phyloP scores from a whole-genome alignment of 2,888 invertebrate genomes.

The Branchinecta sandiegonensis region DNA sequence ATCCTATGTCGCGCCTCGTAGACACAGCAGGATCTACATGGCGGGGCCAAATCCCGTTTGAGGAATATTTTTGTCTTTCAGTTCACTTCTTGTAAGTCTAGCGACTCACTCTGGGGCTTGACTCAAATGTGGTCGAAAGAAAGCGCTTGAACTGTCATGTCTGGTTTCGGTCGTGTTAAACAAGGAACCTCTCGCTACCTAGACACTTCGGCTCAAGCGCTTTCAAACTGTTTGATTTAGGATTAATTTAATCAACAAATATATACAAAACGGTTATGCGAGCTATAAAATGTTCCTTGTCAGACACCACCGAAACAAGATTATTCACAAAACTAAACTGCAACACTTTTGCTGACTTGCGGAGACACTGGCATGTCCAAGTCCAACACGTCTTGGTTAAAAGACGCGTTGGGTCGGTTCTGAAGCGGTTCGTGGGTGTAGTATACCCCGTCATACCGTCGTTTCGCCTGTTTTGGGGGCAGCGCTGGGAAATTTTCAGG shows the following conservation, averaged over 20 bases:
- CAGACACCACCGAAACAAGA: background rate
- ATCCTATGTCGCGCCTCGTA: too few species aligned
- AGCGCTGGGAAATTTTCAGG: slow-evolving; percentile 10
- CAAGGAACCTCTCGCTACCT: slow-evolving; percentile 3
- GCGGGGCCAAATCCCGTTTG: too few species aligned
- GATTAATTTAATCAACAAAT: background rate
- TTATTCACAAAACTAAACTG: background rate
- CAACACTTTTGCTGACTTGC: slow-evolving; percentile 12
- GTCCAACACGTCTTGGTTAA: slow-evolving; percentile 66
- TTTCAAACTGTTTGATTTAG: background rate
- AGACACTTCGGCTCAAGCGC: slow-evolving; percentile 13
- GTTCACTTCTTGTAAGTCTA: too few species aligned
- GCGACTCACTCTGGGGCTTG: background rate
- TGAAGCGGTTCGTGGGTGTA: slow-evolving; percentile 67
- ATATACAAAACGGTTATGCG: slow-evolving; percentile 13
- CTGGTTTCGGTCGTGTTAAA: slow-evolving; percentile 20
- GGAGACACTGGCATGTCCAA: slow-evolving; percentile 38
- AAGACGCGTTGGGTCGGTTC: slow-evolving; percentile 55
- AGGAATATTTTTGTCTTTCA: too few species aligned
- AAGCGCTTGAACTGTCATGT: slow-evolving; percentile 1
- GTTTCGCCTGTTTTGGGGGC: slow-evolving; percentile 18
- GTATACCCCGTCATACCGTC: slow-evolving; percentile 62
- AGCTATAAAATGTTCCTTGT: slow-evolving; percentile 10
- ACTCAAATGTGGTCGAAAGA: slow-evolving; percentile 1
- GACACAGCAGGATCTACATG: too few species aligned